phyloP scores from a whole-genome alignment of 2,888 invertebrate genomes.

The Ormyrus thymus region DNA sequence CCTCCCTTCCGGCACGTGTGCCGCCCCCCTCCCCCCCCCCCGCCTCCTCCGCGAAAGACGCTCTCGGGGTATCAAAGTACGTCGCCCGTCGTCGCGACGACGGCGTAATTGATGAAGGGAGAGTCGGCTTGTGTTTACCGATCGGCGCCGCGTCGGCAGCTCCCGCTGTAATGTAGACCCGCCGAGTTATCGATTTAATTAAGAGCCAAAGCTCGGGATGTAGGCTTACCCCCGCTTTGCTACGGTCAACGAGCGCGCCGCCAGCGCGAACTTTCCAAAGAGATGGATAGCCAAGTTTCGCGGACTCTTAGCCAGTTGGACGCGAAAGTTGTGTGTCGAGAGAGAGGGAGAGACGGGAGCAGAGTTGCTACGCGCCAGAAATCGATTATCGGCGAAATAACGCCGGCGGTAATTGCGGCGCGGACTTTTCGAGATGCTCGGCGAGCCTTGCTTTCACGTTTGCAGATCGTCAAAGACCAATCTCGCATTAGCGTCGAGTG shows the following conservation, averaged over 20 bases:
- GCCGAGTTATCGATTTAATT: conserved; percentile 63
- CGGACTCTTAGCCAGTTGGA: conserved; percentile 13
- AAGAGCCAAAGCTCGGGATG: conserved; percentile 54
- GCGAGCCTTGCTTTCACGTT: too few relatives aligned
- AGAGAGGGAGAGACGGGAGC: too few relatives aligned
- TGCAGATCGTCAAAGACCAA: too few relatives aligned
- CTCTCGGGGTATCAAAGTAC: conserved; percentile 33
- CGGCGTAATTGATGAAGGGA: conserved; percentile 43
- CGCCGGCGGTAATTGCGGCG: too few relatives aligned
- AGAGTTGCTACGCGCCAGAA: neutral
- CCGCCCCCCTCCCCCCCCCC: conserved; percentile 16
- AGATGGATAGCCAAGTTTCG: conserved; percentile 35
- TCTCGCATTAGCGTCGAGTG: too few relatives aligned
- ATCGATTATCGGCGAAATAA: conserved; percentile 27
- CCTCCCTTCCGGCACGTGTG: conserved; percentile 44
- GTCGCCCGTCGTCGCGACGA: conserved; percentile 3
- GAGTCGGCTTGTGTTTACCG: conserved; percentile 42
- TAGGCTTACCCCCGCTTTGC: conserved; percentile 41
- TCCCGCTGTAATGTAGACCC: conserved; percentile 44
- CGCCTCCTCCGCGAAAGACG: neutral
- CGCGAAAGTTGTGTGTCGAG: conserved; percentile 8
- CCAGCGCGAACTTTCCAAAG: conserved; percentile 7
- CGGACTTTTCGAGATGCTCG: too few relatives aligned
- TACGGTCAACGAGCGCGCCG: conserved; percentile 35
- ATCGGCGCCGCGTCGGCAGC: conserved; percentile 38